Evolutionary conservation across 2,113 vertebrate species (phyloP), one percentile per base, ranked within the genome.

Genomic region (Pelecanoides urinatrix): DNA sequence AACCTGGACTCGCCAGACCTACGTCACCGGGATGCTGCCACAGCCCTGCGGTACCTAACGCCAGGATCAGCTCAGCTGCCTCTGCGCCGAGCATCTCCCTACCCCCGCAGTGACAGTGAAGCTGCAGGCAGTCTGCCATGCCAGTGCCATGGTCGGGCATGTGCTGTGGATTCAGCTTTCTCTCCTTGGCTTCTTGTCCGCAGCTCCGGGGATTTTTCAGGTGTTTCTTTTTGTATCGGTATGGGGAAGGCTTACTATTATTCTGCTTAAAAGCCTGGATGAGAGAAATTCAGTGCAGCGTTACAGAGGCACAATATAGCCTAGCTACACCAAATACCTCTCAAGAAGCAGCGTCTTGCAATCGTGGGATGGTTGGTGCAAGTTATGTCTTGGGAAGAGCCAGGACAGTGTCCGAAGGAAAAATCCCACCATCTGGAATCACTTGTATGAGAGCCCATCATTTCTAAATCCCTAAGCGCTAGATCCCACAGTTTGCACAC

Each of bases 391-490:
- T 78, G 68, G 63, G 56, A 94, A 87, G 52, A 56, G 65, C 9
- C 68, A 67, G 21, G n/a, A 68, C 50, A 63, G 65, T 38, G 13
- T 71, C 84, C 4, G 3, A 71, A 91, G 36, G 53, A 86, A 87
- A 91, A 95, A 91, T 67, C 50, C 52, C 58, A 21, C 40, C 70
- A 68, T 93, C 84, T 93, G 93, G 81, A 95, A 91, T 82, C 87
- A 65, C 45, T 93, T 91, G 21, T 32, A 36, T 14, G 22, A 91
- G 21, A 91, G 15, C 36, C 17, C 16, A 5, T 56, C 8, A 53
- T 79, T 88, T 92, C 96, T 91, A 93, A 95, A 76, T 84, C 87
- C 73, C 81, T 45, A 70, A 79, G 74, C 0, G 0, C 45, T 75
- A 76, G 45, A 82, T 73, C 49, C 56, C 82, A 72, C 53, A 56